A percentile compares a stretch with the other conserved stretches of the same genome.
Conservation (phyloP, 1,140 invertebrate species). For the Lithobius niger region DNA sequence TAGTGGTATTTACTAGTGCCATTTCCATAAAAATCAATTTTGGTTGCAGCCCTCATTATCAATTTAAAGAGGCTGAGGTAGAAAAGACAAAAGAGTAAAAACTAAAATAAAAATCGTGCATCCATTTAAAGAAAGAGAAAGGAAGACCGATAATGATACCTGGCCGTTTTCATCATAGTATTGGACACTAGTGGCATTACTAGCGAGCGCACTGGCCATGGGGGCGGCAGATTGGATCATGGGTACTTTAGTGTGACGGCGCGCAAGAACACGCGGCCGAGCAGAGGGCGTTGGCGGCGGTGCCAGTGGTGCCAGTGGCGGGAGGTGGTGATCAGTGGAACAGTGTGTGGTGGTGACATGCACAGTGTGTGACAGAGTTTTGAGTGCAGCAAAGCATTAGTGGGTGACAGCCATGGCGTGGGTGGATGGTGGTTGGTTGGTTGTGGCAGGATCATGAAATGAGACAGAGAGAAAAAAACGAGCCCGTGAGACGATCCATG, state of each 20-base stretch:
- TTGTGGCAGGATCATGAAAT: background rate
- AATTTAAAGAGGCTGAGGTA: no score
- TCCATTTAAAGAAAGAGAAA: slow-evolving; percentile 9
- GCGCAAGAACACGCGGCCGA: background rate
- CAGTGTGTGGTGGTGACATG: no score
- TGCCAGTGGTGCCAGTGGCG: background rate
- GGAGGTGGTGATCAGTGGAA: background rate
- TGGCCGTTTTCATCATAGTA: slow-evolving; percentile 90
- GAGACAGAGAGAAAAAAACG: background rate
- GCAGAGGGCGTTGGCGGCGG: background rate
- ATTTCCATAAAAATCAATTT: no score
- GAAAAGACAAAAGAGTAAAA: no score
- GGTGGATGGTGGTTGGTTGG: background rate
- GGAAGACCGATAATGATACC: slow-evolving; percentile 42
- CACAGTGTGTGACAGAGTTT: no score
- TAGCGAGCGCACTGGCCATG: slow-evolving; percentile 43
- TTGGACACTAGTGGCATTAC: slow-evolving; percentile 81
- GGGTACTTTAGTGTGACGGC: slow-evolving; percentile 14
- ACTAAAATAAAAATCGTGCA: no score
- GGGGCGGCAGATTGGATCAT: slow-evolving; percentile 18
- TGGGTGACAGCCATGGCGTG: no score
- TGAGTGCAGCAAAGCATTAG: no score
- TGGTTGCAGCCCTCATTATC: background rate
- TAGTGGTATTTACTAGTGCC: no score
- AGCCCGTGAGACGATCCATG: no score